A percentile compares a stretch with the other conserved stretches of the same genome.
These are phyloP conservation scores for Embidobia sp. DNA, from an alignment of 2,888 invertebrate genomes.

Conservation along the genomic window DNA sequence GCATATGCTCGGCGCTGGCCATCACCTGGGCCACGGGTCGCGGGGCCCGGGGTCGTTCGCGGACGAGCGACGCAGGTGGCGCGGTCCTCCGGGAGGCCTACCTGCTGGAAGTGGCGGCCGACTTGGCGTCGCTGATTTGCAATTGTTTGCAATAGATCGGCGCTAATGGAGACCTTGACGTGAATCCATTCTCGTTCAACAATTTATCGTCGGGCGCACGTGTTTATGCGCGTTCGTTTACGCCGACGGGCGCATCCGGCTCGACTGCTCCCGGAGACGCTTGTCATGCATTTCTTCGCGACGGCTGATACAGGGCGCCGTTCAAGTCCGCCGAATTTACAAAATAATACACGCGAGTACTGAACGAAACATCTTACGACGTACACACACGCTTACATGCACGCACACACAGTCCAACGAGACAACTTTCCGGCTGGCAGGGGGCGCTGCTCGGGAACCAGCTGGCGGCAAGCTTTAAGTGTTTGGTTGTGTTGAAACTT, in stretches of 20 bases:
- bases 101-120: conserved; percentile 14
- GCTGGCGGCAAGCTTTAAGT: conserved; percentile 4
- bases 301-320: not conserved
- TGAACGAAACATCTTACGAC: conserved; percentile 49
- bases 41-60: no score
- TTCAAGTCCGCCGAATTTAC: conserved; percentile 20
- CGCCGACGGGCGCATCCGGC: not conserved
- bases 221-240: conserved; percentile 28
- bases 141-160: conserved; percentile 48
- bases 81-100: conserved; percentile 44
- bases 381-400: conserved; percentile 10
- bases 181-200: conserved; percentile 55
- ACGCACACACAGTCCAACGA: not conserved
- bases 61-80: no score
- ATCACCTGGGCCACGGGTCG: no score
- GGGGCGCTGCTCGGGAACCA: not conserved
- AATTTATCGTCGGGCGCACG: conserved; percentile 45
- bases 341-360: conserved; percentile 51
- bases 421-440: conserved; percentile 21
- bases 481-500: no score
- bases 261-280: conserved; percentile 11
- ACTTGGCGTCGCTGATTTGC: conserved; percentile 34
- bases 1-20: no score
- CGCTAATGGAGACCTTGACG: conserved; percentile 64
- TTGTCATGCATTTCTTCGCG: conserved; percentile 19